phyloP scores from a whole-genome alignment of 2,888 invertebrate genomes.

The Lycocerus yunnanus region DNA sequence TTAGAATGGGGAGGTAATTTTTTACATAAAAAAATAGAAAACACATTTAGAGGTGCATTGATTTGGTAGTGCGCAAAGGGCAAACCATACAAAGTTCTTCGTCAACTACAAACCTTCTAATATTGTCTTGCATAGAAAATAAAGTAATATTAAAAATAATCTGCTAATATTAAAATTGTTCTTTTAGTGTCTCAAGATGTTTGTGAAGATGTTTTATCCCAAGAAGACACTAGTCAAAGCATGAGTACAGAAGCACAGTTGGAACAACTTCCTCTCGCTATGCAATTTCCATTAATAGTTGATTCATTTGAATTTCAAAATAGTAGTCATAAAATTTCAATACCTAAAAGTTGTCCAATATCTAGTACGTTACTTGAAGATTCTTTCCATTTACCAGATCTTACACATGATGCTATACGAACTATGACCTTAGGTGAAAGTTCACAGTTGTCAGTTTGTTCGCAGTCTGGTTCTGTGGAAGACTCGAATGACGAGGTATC shows the following conservation, averaged over 20 bases:
- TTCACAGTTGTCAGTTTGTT: slow-evolving; percentile 60
- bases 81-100: too few species aligned
- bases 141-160: background rate
- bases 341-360: slow-evolving; percentile 60
- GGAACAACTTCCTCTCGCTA: slow-evolving; percentile 47
- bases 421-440: slow-evolving; percentile 59
- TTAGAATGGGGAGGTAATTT: too few species aligned
- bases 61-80: too few species aligned
- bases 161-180: slow-evolving; percentile 26
- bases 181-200: slow-evolving; percentile 61
- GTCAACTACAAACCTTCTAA: too few species aligned
- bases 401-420: background rate
- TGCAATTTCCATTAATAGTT: slow-evolving; percentile 38
- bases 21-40: too few species aligned
- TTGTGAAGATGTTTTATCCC: slow-evolving; percentile 62
- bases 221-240: slow-evolving; percentile 51
- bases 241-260: slow-evolving; percentile 43
- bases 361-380: slow-evolving; percentile 58
- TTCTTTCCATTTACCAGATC: slow-evolving; percentile 49
- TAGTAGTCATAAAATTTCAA: slow-evolving; percentile 53
- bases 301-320: slow-evolving; percentile 35
- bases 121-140: background rate
- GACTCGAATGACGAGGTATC: slow-evolving; percentile 56
- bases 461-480: slow-evolving; percentile 59
- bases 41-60: too few species aligned